phyloP scores from a whole-genome alignment of 2,113 vertebrate species.

The Grantiella picta region DNA sequence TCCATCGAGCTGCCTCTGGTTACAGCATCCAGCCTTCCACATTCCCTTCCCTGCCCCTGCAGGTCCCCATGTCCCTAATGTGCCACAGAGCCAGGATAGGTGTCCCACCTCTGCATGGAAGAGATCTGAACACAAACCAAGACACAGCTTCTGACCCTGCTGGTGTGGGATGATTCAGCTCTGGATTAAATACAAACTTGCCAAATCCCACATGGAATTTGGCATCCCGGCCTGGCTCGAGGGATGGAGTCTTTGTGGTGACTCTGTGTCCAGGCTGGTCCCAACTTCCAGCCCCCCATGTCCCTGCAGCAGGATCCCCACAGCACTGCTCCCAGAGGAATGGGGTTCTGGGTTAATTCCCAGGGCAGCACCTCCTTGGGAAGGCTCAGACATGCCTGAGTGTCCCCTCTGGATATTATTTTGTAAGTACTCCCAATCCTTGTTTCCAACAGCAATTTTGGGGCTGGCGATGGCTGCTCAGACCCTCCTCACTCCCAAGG shows the following conservation, averaged over 20 bases:
- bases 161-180: background rate
- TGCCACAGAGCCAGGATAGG: background rate
- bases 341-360: accelerated
- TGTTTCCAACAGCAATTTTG: background rate
- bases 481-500: background rate
- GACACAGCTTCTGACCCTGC: background rate
- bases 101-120: background rate
- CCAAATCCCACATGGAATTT: background rate
- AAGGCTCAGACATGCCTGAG: background rate
- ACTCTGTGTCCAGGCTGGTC: background rate
- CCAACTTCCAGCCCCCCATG: accelerated
- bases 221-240: background rate
- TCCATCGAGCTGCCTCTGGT: background rate
- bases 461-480: background rate
- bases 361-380: background rate
- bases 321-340: background rate
- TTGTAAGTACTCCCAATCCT: background rate
- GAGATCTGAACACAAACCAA: background rate
- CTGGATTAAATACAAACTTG: background rate
- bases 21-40: background rate
- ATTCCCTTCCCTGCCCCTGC: background rate
- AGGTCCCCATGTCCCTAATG: background rate
- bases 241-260: too few relatives aligned
- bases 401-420: background rate
- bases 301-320: background rate